These are phyloP conservation scores for Pristionchus mayeri DNA, from an alignment of 2,888 invertebrate genomes.

Conservation along the genomic window DNA sequence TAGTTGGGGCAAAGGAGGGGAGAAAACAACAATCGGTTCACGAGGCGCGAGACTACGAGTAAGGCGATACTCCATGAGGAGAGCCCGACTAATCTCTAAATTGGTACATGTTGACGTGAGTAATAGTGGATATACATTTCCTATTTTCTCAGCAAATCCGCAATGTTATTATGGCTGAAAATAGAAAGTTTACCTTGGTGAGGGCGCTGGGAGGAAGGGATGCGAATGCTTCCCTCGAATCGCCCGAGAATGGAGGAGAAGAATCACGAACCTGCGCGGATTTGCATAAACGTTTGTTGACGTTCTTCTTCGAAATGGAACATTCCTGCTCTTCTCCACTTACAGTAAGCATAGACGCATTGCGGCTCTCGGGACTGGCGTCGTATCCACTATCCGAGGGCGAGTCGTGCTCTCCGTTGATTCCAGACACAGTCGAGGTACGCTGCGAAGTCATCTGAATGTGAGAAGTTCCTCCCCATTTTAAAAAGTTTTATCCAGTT, in stretches of 20 bases:
- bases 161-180: no score
- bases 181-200: neutral
- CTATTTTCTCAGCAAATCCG: no score
- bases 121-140: no score
- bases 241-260: conserved; percentile 40
- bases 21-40: conserved; percentile 23
- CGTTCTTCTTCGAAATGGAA: neutral
- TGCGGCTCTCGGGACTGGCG: conserved; percentile 34
- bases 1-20: neutral
- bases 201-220: conserved; percentile 26
- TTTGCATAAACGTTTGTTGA: neutral
- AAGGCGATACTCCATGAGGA: neutral
- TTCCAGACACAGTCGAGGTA: neutral
- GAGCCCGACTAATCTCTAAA: conserved; percentile 5
- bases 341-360: conserved; percentile 43
- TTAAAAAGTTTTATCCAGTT: neutral
- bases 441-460: neutral
- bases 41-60: neutral
- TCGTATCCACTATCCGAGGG: conserved; percentile 48
- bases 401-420: conserved; percentile 29
- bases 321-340: neutral
- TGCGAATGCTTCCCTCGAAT: conserved; percentile 36
- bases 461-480: neutral
- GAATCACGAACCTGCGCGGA: conserved; percentile 43
- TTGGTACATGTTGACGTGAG: no score